Conservation (phyloP, 2,888 invertebrate species). For the Ischnura elegans region DNA sequence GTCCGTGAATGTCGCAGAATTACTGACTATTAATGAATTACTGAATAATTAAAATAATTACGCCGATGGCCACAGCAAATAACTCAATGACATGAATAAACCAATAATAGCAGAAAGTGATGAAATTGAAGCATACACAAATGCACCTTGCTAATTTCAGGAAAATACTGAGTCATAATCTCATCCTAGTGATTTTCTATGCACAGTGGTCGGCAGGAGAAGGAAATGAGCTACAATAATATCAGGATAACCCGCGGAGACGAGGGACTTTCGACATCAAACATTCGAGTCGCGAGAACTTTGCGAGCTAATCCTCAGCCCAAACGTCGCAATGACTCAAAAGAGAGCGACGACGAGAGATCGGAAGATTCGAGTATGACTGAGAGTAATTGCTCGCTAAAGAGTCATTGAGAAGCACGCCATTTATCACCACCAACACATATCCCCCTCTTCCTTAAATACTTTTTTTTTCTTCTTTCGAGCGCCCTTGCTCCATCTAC, state of each 20-base stretch:
- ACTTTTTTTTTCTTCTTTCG: no score
- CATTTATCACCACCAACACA: not conserved
- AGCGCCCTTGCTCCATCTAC: conserved; percentile 20
- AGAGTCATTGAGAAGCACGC: not conserved
- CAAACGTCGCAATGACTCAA: not conserved
- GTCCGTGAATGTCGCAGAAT: no score
- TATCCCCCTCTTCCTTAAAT: not conserved
- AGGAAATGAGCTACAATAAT: not conserved
- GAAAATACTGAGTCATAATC: no score
- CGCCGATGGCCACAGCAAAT: no score
- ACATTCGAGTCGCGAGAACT: not conserved
- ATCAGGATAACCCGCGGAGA: no score
- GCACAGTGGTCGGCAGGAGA: not conserved
- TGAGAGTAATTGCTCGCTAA: conserved; percentile 7
- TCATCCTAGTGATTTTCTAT: no score
- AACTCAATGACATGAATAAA: no score
- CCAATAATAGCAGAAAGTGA: no score
- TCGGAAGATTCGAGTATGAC: not conserved
- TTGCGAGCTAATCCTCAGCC: not conserved
- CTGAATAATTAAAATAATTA: no score
- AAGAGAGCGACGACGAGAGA: not conserved
- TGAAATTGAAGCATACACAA: no score
- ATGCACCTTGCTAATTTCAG: no score
- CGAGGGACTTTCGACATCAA: not conserved
- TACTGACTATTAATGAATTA: no score